These are phyloP conservation scores for Acanthosoma haemorrhoidale DNA, from an alignment of 2,888 invertebrate genomes.

Conservation along the genomic window DNA sequence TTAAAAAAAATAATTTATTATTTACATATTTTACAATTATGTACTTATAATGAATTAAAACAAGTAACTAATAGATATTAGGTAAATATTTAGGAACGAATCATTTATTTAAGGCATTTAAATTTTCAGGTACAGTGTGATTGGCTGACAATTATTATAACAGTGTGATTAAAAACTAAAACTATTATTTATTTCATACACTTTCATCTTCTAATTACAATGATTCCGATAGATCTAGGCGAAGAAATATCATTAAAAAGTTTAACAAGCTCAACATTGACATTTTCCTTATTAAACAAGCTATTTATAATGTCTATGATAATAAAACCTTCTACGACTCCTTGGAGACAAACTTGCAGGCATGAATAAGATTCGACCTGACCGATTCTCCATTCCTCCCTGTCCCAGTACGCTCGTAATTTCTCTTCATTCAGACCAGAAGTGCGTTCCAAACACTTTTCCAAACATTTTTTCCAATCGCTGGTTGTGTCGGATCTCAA, in stretches of 20 bases:
- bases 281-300: background rate
- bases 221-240: slow-evolving; percentile 6
- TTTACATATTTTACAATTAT: too few species aligned
- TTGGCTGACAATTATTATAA: too few species aligned
- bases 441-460: background rate
- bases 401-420: background rate
- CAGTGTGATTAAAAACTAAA: too few species aligned
- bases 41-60: too few species aligned
- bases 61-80: too few species aligned
- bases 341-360: slow-evolving; percentile 23
- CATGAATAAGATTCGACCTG: slow-evolving; percentile 6
- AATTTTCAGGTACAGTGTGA: too few species aligned
- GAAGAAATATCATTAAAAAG: background rate
- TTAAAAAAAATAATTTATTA: too few species aligned
- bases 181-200: background rate
- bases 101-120: too few species aligned
- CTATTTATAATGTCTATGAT: background rate
- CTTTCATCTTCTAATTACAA: background rate
- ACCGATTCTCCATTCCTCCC: background rate
- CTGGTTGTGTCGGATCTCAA: background rate
- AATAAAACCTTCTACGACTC: slow-evolving; percentile 13
- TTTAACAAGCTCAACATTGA: background rate
- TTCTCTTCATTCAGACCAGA: background rate
- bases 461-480: slow-evolving; percentile 15
- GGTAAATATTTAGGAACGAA: too few species aligned